A percentile compares a stretch with the other conserved stretches of the same genome.
Conservation (phyloP, 2,113 vertebrate species). For the Otus sunia region DNA sequence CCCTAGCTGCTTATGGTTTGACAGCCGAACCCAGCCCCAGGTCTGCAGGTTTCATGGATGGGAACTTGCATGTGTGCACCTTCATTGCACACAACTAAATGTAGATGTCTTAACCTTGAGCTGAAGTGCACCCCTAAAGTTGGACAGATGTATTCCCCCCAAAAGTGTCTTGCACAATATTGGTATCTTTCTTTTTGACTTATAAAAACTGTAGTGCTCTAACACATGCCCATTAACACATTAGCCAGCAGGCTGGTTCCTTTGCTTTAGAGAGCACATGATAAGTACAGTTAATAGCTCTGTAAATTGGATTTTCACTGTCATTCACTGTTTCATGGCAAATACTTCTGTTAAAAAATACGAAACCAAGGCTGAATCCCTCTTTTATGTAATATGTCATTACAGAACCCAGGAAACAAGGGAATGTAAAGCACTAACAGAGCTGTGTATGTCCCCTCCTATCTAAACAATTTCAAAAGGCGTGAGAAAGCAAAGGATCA, state of each 20-base stretch:
- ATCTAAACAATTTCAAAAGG: neutral
- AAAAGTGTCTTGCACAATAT: neutral
- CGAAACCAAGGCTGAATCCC: neutral
- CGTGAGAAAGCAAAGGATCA: neutral
- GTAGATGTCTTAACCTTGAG: neutral
- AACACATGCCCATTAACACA: neutral
- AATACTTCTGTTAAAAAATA: neutral
- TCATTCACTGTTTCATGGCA: neutral
- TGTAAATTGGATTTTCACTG: neutral
- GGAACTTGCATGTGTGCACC: neutral
- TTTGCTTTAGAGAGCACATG: neutral
- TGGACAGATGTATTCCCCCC: neutral
- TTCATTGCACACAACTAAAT: neutral
- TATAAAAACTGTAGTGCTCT: neutral
- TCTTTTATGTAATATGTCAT: neutral
- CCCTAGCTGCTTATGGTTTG: accelerated
- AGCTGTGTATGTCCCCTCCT: neutral
- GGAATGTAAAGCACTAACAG: neutral
- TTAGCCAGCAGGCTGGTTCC: neutral
- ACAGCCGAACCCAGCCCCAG: neutral
- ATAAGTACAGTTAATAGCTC: neutral
- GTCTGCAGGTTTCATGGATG: neutral
- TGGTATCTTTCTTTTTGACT: neutral
- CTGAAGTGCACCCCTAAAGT: neutral
- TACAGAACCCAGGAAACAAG: neutral